Base-by-base conservation (phyloP, 2,797 vertebrate genomes). In the Bryconaethiops microstoma region DNA sequence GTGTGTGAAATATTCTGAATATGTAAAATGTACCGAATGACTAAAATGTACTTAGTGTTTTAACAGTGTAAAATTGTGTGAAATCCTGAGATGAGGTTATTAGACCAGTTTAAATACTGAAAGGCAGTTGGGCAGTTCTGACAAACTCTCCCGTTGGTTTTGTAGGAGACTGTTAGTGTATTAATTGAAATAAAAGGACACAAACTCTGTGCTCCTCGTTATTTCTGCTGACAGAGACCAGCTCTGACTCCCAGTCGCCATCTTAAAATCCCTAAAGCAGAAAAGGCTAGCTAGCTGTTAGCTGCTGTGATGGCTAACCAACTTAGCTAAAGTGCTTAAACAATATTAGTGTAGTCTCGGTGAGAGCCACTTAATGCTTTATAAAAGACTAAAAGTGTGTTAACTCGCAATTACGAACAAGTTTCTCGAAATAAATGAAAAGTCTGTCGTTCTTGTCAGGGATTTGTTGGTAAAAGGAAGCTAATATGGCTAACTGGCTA, bases 401-500 rank as follows among this genome's bases (percentile, higher is more conserved):
- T 25, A 29, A 13, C 59, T 23, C 12, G 23, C 59, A 14, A 12
- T 8, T 59, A 57, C 2, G 5, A 7, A 7, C 6, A n/a, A 6
- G 19, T 64, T 3, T 9, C 5, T 35, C 14, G 16, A 29, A 39
- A 17, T 40, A 17, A 39, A 64, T 9, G 17, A 64, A 8, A 16
- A 1, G 29, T 8, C 5, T 1, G 1, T 5, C 21, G 21, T 25
- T 5, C 2, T 0, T 0, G 9, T 1, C 21, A 2, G 2, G 9
- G 25, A 55, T 29, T 62, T 59, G 23, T 25, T 62, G 59, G 1
- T 12, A 62, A 62, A 62, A 29, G 23, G 9, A 13, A 8, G 2
- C 59, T 13, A 29, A 25, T 12, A 0, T 23, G 23, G 57, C n/a
- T 23, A 60, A 17, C 21, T 10, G 23, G 10, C 21, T 60, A 7